These are phyloP conservation scores for Acleris sparsana DNA, from an alignment of 2,888 invertebrate species.

Conservation along the genomic window DNA sequence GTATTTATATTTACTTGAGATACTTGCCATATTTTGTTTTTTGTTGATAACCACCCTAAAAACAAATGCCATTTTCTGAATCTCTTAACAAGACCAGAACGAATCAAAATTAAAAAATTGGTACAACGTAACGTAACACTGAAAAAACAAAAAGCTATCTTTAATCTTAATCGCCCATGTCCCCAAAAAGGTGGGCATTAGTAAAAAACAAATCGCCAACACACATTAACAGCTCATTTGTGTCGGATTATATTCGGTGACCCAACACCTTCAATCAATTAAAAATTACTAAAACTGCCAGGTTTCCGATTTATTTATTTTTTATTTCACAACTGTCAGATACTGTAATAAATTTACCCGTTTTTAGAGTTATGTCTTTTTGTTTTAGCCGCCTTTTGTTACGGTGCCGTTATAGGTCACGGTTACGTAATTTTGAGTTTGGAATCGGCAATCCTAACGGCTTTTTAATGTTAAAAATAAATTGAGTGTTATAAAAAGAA, in stretches of 20 bases:
- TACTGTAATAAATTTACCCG: constrained; percentile 65
- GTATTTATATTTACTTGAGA: too few relatives aligned
- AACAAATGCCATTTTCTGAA: too few relatives aligned
- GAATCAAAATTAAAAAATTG: not conserved
- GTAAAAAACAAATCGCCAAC: constrained; percentile 53
- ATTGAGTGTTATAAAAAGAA: constrained; percentile 4
- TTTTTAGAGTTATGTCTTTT: constrained; percentile 49
- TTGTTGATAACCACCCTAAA: too few relatives aligned
- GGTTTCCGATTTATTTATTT: constrained; percentile 40
- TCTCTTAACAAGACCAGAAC: not conserved
- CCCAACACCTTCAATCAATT: constrained; percentile 62
- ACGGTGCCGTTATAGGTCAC: constrained; percentile 59
- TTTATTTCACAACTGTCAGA: constrained; percentile 26
- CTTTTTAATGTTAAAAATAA: constrained; percentile 22
- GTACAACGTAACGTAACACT: constrained; percentile 7
- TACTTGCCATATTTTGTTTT: too few relatives aligned
- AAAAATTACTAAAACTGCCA: constrained; percentile 68
- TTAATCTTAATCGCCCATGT: constrained; percentile 18
- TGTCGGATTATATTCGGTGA: constrained; percentile 68
- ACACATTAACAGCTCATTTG: constrained; percentile 71
- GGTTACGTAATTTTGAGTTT: constrained; percentile 38
- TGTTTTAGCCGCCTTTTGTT: constrained; percentile 65
- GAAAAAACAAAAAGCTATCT: constrained; percentile 27
- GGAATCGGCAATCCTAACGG: constrained; percentile 37
- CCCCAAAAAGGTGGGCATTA: constrained; percentile 40